Base-by-base conservation (phyloP, 2,888 invertebrate species). In the Stenichneumon culpator region DNA sequence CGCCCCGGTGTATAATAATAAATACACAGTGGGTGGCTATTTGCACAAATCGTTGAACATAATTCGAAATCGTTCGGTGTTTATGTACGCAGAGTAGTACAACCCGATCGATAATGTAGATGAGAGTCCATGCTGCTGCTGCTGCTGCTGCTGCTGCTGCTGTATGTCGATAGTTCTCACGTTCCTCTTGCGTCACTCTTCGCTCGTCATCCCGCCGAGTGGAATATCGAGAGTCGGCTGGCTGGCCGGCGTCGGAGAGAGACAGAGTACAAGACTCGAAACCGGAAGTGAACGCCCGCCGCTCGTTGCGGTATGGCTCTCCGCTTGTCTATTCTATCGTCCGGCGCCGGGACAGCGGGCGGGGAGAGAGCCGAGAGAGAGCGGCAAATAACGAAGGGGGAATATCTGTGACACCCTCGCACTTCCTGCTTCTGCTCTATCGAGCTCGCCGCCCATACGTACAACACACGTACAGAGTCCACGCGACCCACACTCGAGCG, bases 371-470 rank as follows among this genome's bases (percentile, higher is more conserved):
- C 16, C 9, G 52, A 14, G 70, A 47, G 44, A 86, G 85, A 82
- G 85, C 82, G 77, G 83, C 87, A 88, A 89, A 90, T 89, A 86
- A 88, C 86, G 84, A 88, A 89, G 88, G 86, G 86, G 39, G 63
- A 28, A 86, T 86, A 83, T 86, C 85, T 82, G 83, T 87, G 89
- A 86, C 89, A 89, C 89, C 89, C 89, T 87, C 79, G 75, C 75
- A 85, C 87, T 88, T 89, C 89, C 89, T 88, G 88, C 67, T 73
- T 47, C n/a, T 63, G 39, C 44, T 69, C 50, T 44, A 32, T n/a
- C 83, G 63, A 82, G 63, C 63, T 57, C 57, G 22, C 28, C 39
- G 6, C n/a, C n/a, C n/a, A 47, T 65, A 75, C 28, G 47, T 67
- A 67, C 19, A 1, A 32, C n/a, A n/a, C 28, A 50, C 47, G 16